A percentile compares a stretch with the other conserved stretches of the same genome.
Evolutionary conservation across 1,140 invertebrate species (phyloP).

Genomic region (Theocolax elegans): DNA sequence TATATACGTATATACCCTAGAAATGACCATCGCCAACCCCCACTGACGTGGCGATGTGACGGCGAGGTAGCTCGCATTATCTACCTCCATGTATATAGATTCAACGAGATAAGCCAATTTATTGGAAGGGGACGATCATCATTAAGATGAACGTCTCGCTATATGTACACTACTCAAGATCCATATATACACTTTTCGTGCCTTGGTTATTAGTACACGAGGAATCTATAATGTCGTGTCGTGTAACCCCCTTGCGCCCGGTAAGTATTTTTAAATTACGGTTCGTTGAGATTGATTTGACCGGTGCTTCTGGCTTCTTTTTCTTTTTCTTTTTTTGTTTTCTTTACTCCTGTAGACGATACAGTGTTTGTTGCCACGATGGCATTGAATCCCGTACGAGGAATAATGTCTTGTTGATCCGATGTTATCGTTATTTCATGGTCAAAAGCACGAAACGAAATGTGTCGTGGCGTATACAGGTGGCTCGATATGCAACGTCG

Average conservation of each 20-base stretch:
- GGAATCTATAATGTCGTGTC: too few relatives aligned
- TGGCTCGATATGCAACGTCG: constrained; percentile 10
- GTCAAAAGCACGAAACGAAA: constrained; percentile 23
- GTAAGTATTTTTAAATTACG: too few relatives aligned
- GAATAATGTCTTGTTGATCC: constrained; percentile 2
- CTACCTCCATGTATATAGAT: constrained; percentile 36
- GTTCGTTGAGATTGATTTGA: too few relatives aligned
- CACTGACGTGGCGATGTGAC: constrained; percentile 5
- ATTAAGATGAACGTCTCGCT: background rate
- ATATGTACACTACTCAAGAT: too few relatives aligned
- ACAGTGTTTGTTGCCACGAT: too few relatives aligned
- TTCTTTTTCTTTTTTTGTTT: too few relatives aligned
- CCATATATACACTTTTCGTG: too few relatives aligned
- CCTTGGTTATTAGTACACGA: too few relatives aligned
- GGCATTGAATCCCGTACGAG: constrained; percentile 29
- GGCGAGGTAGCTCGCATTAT: constrained; percentile 19
- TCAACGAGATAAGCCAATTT: constrained; percentile 61
- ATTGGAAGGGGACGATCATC: constrained; percentile 45
- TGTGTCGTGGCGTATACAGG: constrained; percentile 10
- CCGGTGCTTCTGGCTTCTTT: too few relatives aligned
- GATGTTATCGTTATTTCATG: constrained; percentile 33
- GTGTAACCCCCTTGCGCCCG: too few relatives aligned
- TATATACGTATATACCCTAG: constrained; percentile 51
- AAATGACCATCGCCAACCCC: constrained; percentile 64
- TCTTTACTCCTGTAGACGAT: too few relatives aligned